These are phyloP conservation scores for Xanthostigma xanthostigma DNA, from an alignment of 2,888 invertebrate genomes.

Conservation along the genomic window DNA sequence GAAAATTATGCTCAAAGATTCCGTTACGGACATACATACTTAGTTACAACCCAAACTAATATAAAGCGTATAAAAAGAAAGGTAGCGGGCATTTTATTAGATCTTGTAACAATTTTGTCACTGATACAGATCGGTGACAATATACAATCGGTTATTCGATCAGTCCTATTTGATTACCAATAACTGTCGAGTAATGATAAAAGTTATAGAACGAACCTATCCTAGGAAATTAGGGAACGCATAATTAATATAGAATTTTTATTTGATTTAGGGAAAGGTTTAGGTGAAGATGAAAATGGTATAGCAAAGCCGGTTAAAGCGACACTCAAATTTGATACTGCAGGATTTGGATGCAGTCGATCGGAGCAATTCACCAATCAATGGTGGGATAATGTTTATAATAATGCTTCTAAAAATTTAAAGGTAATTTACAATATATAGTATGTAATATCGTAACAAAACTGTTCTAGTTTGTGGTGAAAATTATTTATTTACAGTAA, in stretches of 20 bases:
- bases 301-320: constrained; percentile 64
- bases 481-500: too few species aligned
- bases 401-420: constrained; percentile 56
- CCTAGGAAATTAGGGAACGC: too few species aligned
- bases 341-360: constrained; percentile 63
- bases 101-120: not conserved
- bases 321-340: constrained; percentile 61
- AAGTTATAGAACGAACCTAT: not conserved
- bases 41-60: too few species aligned
- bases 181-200: not conserved
- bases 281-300: constrained; percentile 69
- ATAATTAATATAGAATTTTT: not conserved
- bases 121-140: not conserved
- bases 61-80: too few species aligned
- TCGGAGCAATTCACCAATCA: constrained; percentile 62
- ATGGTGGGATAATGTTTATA: constrained; percentile 73
- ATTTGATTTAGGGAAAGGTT: constrained; percentile 52
- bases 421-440: constrained; percentile 27
- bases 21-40: too few species aligned
- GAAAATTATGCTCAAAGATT: too few species aligned
- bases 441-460: not conserved
- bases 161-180: not conserved
- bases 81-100: too few species aligned
- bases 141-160: constrained; percentile 1
- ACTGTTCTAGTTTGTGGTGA: too few species aligned